Base-by-base conservation (phyloP, 1,140 invertebrate genomes). In the Samia ricini region DNA sequence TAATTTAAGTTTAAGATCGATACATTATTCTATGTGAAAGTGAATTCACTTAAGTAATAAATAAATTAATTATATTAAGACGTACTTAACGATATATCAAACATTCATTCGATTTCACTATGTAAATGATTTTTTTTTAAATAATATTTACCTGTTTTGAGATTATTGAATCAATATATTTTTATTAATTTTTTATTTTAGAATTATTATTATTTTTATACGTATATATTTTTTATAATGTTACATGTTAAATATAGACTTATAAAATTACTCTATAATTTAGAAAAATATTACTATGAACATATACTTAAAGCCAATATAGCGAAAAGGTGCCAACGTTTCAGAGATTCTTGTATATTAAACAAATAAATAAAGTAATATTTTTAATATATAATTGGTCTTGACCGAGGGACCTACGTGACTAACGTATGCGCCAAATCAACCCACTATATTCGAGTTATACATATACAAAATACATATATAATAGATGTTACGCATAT, bases 281-380 rank as follows among this genome's bases (percentile, higher is more conserved):
- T n/a, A n/a, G n/a, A n/a, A n/a, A n/a, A n/a, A n/a, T n/a, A n/a
- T n/a, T n/a, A n/a, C n/a, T n/a, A n/a, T n/a, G n/a, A n/a, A n/a
- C n/a, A n/a, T n/a, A n/a, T n/a, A n/a, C n/a, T n/a, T n/a, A n/a
- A n/a, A n/a, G n/a, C n/a, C n/a, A n/a, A n/a, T n/a, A n/a, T n/a
- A n/a, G n/a, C n/a, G n/a, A n/a, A n/a, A n/a, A n/a, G 61, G 64
- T 66, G 64, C 64, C 64, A 66, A 66, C 48, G 33, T 57, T 56
- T 56, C 21, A 61, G 15, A 65, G 15, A 65, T 61, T 26, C 56
- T 18, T 60, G 18, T 26, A 26, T 3, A 26, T 26, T 26, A 26
- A 26, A 26, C 26, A 26, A 26, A 26, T 4, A 26, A 26, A 26
- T 8, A 8, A 26, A 26, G 8, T 15, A 15, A 42, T 42, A 15